Evolutionary conservation across 1,140 invertebrate species (phyloP).

Genomic region (Cylas formicarius): DNA sequence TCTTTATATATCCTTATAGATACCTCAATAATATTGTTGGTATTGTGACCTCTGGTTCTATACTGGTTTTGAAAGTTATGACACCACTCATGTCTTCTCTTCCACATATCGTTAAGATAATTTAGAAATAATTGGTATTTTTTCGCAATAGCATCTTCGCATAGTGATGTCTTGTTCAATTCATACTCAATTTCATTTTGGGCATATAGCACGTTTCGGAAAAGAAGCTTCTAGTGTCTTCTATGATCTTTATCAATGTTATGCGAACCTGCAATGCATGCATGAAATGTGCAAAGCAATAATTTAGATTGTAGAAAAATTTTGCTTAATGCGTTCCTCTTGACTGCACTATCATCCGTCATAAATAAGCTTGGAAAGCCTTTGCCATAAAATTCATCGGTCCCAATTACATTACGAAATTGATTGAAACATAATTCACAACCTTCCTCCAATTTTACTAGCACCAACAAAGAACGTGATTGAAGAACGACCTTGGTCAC

Average conservation of each 20-base stretch:
- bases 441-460: constrained; percentile 19
- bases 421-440: constrained; percentile 16
- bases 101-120: constrained; percentile 6
- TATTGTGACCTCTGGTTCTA: constrained; percentile 12
- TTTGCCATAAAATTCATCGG: constrained; percentile 1
- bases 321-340: constrained; percentile 12
- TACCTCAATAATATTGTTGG: constrained; percentile 14
- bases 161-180: constrained; percentile 10
- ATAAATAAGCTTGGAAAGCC: constrained; percentile 18
- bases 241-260: constrained; percentile 9
- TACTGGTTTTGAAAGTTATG: not conserved
- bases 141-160: constrained; percentile 2
- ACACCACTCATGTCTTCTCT: constrained; percentile 5
- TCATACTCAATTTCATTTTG: constrained; percentile 7
- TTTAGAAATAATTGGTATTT: constrained; percentile 5
- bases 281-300: constrained; percentile 15
- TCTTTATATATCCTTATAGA: constrained; percentile 17
- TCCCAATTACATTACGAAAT: constrained; percentile 14
- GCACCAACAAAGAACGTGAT: constrained; percentile 20
- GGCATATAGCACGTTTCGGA: constrained; percentile 10
- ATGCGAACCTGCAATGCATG: constrained; percentile 10
- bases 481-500: constrained; percentile 13
- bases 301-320: constrained; percentile 7
- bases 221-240: constrained; percentile 2
- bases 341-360: constrained; percentile 17